Evolutionary conservation across 2,113 vertebrate species (phyloP).

Genomic region (Neolamprologus toae): DNA sequence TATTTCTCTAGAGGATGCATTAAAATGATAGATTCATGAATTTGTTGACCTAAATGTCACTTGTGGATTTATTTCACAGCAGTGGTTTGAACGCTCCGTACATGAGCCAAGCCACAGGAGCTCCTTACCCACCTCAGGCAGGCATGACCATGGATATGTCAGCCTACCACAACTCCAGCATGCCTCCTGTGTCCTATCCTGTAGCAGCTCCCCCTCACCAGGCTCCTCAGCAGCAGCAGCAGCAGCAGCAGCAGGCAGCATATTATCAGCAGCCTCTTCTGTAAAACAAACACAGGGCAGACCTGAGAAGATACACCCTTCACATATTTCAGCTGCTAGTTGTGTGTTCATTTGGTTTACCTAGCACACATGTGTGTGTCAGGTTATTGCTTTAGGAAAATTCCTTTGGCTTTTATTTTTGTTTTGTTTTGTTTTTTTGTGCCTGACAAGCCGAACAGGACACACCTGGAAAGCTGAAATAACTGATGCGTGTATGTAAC

Average conservation of each 20-base stretch:
- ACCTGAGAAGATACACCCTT: neutral
- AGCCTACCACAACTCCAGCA: slow-evolving; percentile 76
- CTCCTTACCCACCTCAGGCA: slow-evolving; percentile 72
- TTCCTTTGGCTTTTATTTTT: neutral
- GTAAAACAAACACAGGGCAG: slow-evolving; percentile 37
- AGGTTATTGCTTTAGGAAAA: neutral
- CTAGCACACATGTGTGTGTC: neutral
- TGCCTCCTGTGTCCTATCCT: slow-evolving; percentile 78
- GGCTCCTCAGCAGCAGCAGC: slow-evolving; percentile 63
- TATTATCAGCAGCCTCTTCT: slow-evolving; percentile 95
- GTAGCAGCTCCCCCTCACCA: slow-evolving; percentile 72
- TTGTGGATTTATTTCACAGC: slow-evolving; percentile 51
- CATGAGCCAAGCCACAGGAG: slow-evolving; percentile 71
- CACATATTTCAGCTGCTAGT: neutral
- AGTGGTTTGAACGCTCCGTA: slow-evolving; percentile 72
- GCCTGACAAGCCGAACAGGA: neutral
- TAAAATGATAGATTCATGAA: neutral
- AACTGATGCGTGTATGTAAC: neutral
- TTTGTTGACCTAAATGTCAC: neutral
- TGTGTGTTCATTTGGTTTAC: neutral
- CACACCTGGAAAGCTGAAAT: neutral
- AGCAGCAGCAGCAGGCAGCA: slow-evolving; percentile 69
- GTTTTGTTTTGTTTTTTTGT: neutral
- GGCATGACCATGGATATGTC: slow-evolving; percentile 79
- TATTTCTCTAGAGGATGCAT: neutral